Evolutionary conservation across 2,888 invertebrate species (phyloP), one percentile per base, ranked within the genome.

Genomic region (Hirtodrosophila cameraria): DNA sequence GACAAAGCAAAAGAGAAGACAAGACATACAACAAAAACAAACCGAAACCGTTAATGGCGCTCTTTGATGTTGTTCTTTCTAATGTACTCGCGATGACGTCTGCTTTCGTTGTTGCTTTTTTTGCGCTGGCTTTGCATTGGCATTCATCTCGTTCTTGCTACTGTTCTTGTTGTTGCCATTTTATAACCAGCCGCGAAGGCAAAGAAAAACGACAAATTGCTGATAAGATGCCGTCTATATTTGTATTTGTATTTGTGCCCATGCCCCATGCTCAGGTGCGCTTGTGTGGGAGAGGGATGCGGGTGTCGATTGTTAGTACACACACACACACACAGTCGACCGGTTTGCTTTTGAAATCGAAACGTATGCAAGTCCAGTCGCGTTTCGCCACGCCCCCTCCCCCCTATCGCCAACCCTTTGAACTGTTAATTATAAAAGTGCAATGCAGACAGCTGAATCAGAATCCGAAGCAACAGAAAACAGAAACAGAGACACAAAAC

Each of bases 121-220:
- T 31, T 48, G 45, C 69, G 38, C 31, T 65, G 13, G 41, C 38
- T 57, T 52, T 42, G 41, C 53, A 66, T 66, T 57, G 62, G 48
- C 55, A 61, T 60, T 77, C 77, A 80, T 78, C 81, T 80, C 30
- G 42, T 42, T 78, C 81, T 80, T 27, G 42, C 45, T 72, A 49
- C 55, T 64, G 53, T 36, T 52, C 15, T 54, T 75, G 36, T 42
- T 65, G 43, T 65, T 57, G 59, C 55, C 28, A 27, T 55, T 78
- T 78, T 82, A 71, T 71, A 45, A 30, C 48, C 68, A 54, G 41
- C 49, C 48, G 52, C 48, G 23, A 53, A 65, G 59, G 63, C 43
- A 82, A 82, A 75, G 67, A 82, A 78, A n/a, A 64, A 60, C 64
- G 64, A 85, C n/a, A 53, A 35, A 55, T 65, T 58, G 52, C 86